Base-by-base conservation (phyloP, 2,113 vertebrate species). In the Oceanodroma tethys region DNA sequence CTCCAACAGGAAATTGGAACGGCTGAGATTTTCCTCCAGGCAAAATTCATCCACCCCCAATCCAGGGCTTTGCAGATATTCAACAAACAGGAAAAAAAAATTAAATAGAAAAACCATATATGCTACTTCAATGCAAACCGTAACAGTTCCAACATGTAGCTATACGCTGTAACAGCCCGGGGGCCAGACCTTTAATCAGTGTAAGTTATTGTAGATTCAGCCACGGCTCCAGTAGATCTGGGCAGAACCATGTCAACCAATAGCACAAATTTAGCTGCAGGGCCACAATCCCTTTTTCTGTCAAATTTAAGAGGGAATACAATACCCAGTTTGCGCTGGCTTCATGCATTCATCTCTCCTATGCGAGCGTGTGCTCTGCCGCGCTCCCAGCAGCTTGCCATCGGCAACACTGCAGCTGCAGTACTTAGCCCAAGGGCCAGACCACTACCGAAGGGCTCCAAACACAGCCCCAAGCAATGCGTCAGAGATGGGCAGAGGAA, bases 321-420 rank as follows among this genome's bases (percentile, higher is more conserved):
- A 66, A 48, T 0, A 25, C 21, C 6, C 42, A 11, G 27, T 11
- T 21, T 74, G 76, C 10, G 6, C 34, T 23, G 26, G 38, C 38
- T 59, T 17, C 9, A 3, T 0, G 15, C 8, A 1, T 25, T 29
- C 45, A 25, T 67, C 53, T 45, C 32, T 50, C 34, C 55, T 1
- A 5, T 1, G 2, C 0, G 0, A 50, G n/a, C 4, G 2, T 0
- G 0, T 4, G 48, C 13, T 11, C 27, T 19, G 4, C n/a, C 2
- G 4, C 2, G 5, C 36, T 29, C 11, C 36, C 3, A 13, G 32
- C 16, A 12, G 34, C 55, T 45, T 23, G 38, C 13, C 2, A 3
- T 5, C n/a, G 23, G 40, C 71, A 55, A 8, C 9, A 2, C 17
- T 2, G 19, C 59, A 68, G 47, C 34, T 40, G 32, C 66, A 25